Conservation (phyloP, 2,888 invertebrate genomes). For the Camptogramma bilineatum region DNA sequence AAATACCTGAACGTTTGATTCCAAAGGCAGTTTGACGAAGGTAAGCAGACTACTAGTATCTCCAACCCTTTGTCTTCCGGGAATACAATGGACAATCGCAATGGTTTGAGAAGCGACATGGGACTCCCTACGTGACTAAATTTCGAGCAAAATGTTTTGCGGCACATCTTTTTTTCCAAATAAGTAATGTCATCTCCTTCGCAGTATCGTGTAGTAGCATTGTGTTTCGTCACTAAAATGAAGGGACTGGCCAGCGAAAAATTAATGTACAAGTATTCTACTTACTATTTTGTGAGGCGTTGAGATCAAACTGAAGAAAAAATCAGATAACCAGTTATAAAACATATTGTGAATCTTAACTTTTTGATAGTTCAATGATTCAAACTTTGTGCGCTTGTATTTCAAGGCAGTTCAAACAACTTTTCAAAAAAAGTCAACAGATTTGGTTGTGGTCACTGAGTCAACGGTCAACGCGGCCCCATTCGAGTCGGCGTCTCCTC, state of each 20-base stretch:
- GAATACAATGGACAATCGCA: constrained; percentile 82
- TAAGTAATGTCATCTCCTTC: constrained; percentile 77
- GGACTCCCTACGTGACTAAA: constrained; percentile 84
- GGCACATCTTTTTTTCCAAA: constrained; percentile 67
- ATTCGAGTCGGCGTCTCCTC: constrained; percentile 60
- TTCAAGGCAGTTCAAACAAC: constrained; percentile 9
- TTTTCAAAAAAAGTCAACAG: constrained; percentile 22
- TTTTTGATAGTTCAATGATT: not conserved
- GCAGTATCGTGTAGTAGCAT: constrained; percentile 57
- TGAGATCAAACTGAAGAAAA: not conserved
- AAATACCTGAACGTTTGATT: constrained; percentile 74
- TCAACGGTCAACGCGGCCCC: constrained; percentile 63
- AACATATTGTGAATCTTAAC: not conserved
- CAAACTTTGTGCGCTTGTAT: not conserved
- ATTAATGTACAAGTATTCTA: not conserved
- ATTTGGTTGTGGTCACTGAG: constrained; percentile 57
- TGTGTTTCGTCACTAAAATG: constrained; percentile 49
- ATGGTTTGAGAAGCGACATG: constrained; percentile 80
- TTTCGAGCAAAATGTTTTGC: constrained; percentile 80
- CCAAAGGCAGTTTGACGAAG: constrained; percentile 80
- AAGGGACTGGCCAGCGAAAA: constrained; percentile 16
- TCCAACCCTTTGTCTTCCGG: constrained; percentile 82
- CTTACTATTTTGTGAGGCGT: too few relatives aligned
- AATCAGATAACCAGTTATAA: not conserved
- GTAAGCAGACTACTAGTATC: constrained; percentile 71